phyloP scores from a whole-genome alignment of 1,140 invertebrate species.

The Whitmania pigra region DNA sequence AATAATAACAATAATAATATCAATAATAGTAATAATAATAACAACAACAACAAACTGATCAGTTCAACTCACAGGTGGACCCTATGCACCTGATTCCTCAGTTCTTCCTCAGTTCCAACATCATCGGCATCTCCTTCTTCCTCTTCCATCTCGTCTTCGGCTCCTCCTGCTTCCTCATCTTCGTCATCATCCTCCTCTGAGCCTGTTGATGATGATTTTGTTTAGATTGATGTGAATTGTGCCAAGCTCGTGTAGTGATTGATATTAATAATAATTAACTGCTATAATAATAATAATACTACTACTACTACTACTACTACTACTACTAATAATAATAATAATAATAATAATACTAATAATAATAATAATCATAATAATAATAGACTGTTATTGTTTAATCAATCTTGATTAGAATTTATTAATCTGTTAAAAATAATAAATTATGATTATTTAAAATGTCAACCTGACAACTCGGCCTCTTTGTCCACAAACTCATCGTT shows the following conservation, averaged over 20 bases:
- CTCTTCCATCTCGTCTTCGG: neutral
- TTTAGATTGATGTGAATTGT: too few species aligned
- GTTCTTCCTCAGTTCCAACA: neutral
- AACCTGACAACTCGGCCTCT: constrained; percentile 3
- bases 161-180: neutral
- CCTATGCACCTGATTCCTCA: constrained; percentile 1
- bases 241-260: too few species aligned
- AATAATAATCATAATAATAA: too few species aligned
- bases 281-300: too few species aligned
- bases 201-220: too few species aligned
- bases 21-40: neutral
- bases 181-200: neutral
- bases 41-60: neutral
- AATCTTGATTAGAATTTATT: too few species aligned
- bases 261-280: too few species aligned
- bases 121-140: constrained; percentile 1
- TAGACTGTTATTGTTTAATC: too few species aligned
- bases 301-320: too few species aligned
- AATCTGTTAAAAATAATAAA: too few species aligned
- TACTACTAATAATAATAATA: too few species aligned
- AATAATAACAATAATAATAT: neutral
- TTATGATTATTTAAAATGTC: neutral
- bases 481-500: neutral
- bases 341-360: too few species aligned
- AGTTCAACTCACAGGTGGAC: constrained; percentile 4